Evolutionary conservation across 1,140 invertebrate species (phyloP).

Genomic region (Mya arenaria): DNA sequence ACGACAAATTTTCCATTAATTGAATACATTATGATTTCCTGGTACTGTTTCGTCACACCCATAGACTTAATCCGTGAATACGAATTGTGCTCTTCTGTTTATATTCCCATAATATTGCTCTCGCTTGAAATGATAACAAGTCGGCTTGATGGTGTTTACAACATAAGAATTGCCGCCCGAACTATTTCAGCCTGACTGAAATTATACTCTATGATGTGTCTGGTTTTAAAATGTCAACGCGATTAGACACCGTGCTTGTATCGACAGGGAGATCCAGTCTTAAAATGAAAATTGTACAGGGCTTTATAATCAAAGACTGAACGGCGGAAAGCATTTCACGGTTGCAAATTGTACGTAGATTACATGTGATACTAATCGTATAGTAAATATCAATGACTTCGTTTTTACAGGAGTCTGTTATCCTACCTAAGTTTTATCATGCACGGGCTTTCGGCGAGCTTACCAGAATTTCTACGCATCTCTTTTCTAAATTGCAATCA

Average conservation of each 20-base stretch:
- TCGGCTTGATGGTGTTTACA: conserved; percentile 68
- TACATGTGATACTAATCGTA: neutral
- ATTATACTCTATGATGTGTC: neutral
- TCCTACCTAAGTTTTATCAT: conserved; percentile 58
- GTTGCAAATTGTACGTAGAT: neutral
- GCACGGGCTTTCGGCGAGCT: neutral
- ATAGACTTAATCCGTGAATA: conserved; percentile 74
- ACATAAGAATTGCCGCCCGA: neutral
- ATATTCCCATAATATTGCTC: conserved; percentile 67
- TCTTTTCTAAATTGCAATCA: conserved; percentile 69
- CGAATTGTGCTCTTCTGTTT: conserved; percentile 69
- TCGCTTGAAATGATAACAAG: conserved; percentile 73
- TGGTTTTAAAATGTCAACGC: too few species aligned
- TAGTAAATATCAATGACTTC: neutral
- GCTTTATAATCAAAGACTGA: too few species aligned
- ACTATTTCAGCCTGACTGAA: neutral
- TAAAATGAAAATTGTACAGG: too few species aligned
- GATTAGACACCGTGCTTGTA: too few species aligned
- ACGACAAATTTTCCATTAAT: conserved; percentile 77
- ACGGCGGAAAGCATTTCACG: neutral
- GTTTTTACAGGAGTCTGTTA: conserved; percentile 59
- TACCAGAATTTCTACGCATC: conserved; percentile 74
- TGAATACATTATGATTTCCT: conserved; percentile 79
- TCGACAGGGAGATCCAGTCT: too few species aligned
- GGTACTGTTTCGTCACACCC: conserved; percentile 80